Percentiles rank a stretch among this genome's conserved stretches.
Conservation (phyloP, 2,797 vertebrate species). For the Sphenodon punctatus region DNA sequence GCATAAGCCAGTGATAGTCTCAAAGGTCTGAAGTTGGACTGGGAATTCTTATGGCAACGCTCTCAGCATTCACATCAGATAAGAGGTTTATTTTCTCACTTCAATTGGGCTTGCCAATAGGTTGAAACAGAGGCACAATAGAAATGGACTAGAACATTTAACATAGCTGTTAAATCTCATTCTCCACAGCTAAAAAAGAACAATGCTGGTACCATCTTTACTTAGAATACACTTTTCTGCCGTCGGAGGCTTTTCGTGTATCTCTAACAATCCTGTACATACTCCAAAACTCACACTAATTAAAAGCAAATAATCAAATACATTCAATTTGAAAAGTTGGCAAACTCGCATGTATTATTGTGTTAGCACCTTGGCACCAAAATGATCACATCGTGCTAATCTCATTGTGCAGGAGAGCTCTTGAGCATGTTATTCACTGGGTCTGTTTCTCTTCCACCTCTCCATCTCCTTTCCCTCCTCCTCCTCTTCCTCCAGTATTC, state of each 20-base stretch:
- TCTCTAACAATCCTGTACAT: conserved; percentile 83
- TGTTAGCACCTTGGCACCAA: conserved; percentile 85
- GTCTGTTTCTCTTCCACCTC: conserved; percentile 50
- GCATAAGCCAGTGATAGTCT: conserved; percentile 7
- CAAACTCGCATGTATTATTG: conserved; percentile 82
- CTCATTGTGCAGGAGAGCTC: conserved; percentile 82
- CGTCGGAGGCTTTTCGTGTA: conserved; percentile 75
- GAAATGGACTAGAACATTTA: conserved; percentile 72
- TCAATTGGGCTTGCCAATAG: conserved; percentile 72
- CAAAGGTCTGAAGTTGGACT: conserved; percentile 24
- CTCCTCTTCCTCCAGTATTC: not conserved
- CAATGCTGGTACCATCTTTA: conserved; percentile 72
- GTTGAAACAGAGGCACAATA: conserved; percentile 74
- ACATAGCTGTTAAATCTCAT: conserved; percentile 79
- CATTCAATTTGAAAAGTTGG: conserved; percentile 86
- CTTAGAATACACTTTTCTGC: conserved; percentile 67
- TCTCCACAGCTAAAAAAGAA: conserved; percentile 78
- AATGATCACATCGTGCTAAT: conserved; percentile 77
- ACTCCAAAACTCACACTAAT: conserved; percentile 86
- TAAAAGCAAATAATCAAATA: conserved; percentile 87
- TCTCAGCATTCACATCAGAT: conserved; percentile 59
- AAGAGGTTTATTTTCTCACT: conserved; percentile 68
- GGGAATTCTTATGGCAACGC: conserved; percentile 42
- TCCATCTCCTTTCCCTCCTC: conserved; percentile 2
- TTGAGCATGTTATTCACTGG: conserved; percentile 68